Evolutionary conservation across 2,888 invertebrate species (phyloP).

Genomic region (Anagyrus pseudococci): DNA sequence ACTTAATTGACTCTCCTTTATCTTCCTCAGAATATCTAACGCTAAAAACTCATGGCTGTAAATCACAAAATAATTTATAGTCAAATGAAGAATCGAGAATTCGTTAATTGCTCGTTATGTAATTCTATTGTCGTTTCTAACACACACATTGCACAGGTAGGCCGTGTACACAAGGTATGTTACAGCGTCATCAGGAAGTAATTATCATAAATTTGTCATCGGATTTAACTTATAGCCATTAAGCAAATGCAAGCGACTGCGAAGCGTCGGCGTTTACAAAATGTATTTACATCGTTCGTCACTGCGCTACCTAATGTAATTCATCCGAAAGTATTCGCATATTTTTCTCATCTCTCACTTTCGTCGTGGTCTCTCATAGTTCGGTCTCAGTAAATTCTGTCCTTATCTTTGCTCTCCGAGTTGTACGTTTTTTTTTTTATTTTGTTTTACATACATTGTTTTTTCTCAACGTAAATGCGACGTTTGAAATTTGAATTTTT

Average conservation of each 20-base stretch:
- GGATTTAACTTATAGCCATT: constrained; percentile 11
- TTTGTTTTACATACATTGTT: too few species aligned
- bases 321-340: too few species aligned
- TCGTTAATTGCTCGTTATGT: not conserved
- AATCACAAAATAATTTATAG: not conserved
- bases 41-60: not conserved
- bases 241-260: constrained; percentile 7
- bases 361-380: too few species aligned
- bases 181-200: constrained; percentile 10
- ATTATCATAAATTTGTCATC: constrained; percentile 24
- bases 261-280: constrained; percentile 10
- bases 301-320: too few species aligned
- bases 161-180: constrained; percentile 11
- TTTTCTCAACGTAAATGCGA: too few species aligned
- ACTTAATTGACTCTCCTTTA: not conserved
- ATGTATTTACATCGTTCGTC: constrained; percentile 7
- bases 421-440: too few species aligned
- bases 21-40: not conserved
- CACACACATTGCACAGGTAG: too few species aligned
- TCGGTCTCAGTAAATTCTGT: too few species aligned
- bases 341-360: too few species aligned
- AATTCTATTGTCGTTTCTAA: not conserved
- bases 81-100: not conserved
- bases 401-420: too few species aligned
- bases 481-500: too few species aligned